Base-by-base conservation (phyloP, 1,140 invertebrate genomes). In the Drosophila cardini region DNA sequence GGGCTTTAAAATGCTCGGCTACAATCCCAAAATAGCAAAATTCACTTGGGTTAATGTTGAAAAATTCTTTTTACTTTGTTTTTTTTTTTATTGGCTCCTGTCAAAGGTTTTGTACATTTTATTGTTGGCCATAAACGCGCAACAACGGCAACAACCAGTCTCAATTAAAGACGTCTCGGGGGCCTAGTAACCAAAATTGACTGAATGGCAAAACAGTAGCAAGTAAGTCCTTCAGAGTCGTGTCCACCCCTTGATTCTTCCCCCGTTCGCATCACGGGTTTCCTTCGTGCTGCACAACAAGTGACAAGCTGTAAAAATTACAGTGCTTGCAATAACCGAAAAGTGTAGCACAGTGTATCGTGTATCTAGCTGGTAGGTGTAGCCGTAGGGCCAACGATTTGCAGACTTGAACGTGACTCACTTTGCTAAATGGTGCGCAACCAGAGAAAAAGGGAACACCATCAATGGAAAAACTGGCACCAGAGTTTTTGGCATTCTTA, bases 221-320 rank as follows among this genome's bases (percentile, higher is more conserved):
- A n/a, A 50, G 16, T 32, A 34, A 52, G 21, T 43, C 18, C 55
- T 46, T 61, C 16, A 34, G 32, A 10, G 4, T 34, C 9, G 21
- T 4, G 21, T 26, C 21, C 21, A 26, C 21, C 21, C 21, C 21
- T 26, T 26, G 21, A 26, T 26, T 3, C 21, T 26, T 3, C 34
- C n/a, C 36, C 11, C 21, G 2, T 13, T 15, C 38, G 6, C 55
- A 9, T 7, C 10, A 11, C 46, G 30, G 10, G 7, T 15, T 34
- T 55, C 15, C 10, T 36, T 18, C 2, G 9, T 11, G 8, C 67
- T 16, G 46, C 21, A 87, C 72, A 87, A 76, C 82, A 82, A 87
- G 82, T 86, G 82, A 86, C 82, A 86, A 79, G 82, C 83, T 86
- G 83, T 86, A 86, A 87, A 82, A 86, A 86, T 87, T 79, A 79